phyloP scores from a whole-genome alignment of 1,140 invertebrate genomes.

The Drosophila suzukii region DNA sequence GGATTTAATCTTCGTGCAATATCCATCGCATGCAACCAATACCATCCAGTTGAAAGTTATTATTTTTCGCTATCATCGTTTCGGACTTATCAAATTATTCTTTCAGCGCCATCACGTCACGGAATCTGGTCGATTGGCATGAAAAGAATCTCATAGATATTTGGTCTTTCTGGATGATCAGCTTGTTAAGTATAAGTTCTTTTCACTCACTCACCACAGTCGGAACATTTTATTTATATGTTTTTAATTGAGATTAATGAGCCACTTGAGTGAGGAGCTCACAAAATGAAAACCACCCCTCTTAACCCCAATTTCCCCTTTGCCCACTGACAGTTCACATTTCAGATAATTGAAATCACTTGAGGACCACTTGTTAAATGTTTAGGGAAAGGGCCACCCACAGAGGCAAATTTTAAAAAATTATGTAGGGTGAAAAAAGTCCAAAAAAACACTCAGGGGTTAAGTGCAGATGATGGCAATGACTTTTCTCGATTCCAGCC shows the following conservation, averaged over 20 bases:
- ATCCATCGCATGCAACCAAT: conserved; percentile 60
- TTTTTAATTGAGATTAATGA: conserved; percentile 78
- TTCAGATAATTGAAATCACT: conserved; percentile 69
- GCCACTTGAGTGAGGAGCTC: conserved; percentile 52
- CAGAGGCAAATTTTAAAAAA: conserved; percentile 8
- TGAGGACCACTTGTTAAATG: conserved; percentile 46
- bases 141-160: conserved; percentile 20
- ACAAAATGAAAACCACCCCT: neutral
- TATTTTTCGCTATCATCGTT: conserved; percentile 67
- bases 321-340: conserved; percentile 40
- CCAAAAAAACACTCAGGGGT: neutral
- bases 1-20: conserved; percentile 48
- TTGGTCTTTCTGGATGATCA: conserved; percentile 11
- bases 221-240: conserved; percentile 58
- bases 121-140: conserved; percentile 37
- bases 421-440: conserved; percentile 4
- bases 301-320: conserved; percentile 4
- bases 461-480: conserved; percentile 1
- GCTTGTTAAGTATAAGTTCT: neutral
- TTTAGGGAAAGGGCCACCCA: conserved; percentile 44
- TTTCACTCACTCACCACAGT: conserved; percentile 5
- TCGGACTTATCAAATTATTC: conserved; percentile 71
- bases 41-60: conserved; percentile 42
- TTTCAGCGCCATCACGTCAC: conserved; percentile 44
- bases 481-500: conserved; percentile 28